Conservation (phyloP, 2,797 vertebrate species). For the Numenius phaeopus region DNA sequence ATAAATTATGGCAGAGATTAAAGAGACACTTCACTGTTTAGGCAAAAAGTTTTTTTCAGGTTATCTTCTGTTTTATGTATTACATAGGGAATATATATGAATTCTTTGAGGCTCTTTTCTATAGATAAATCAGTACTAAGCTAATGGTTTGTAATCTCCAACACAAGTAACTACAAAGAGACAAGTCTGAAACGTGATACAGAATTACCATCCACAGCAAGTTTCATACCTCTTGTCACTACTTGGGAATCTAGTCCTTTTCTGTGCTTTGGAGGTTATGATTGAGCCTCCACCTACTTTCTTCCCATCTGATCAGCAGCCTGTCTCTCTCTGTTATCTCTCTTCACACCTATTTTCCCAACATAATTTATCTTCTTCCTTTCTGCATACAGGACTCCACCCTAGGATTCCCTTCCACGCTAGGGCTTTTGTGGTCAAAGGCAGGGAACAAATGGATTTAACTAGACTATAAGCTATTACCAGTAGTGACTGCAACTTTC, state of each 20-base stretch:
- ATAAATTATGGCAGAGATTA: neutral
- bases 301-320: neutral
- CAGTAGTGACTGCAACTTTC: neutral
- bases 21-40: neutral
- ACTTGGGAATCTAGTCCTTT: neutral
- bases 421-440: neutral
- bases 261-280: neutral
- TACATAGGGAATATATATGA: neutral
- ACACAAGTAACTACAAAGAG: neutral
- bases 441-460: neutral
- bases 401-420: neutral
- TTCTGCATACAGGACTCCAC: neutral
- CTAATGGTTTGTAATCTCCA: neutral
- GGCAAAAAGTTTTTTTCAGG: neutral
- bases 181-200: neutral
- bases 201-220: neutral
- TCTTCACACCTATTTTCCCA: neutral
- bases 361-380: neutral
- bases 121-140: neutral
- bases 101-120: neutral
- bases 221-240: neutral
- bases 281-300: neutral
- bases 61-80: neutral
- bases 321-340: neutral
- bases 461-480: neutral